A percentile compares a stretch with the other conserved stretches of the same genome.
Conservation (phyloP, 2,113 vertebrate genomes). For the Poeciliopsis occidentalis region DNA sequence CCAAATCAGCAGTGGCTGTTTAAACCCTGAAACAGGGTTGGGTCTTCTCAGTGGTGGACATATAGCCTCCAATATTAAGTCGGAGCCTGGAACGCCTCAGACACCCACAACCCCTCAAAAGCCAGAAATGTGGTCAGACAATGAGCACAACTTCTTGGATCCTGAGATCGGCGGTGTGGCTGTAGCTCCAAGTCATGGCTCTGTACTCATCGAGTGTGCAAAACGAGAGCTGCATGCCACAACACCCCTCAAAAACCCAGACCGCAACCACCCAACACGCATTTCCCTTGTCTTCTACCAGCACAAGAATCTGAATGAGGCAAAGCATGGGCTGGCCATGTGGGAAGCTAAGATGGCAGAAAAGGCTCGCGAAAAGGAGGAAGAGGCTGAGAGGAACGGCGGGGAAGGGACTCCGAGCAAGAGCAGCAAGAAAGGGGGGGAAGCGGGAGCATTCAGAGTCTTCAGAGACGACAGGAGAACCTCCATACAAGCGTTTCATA, state of each 20-base stretch:
- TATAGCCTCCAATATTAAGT: conserved; percentile 70
- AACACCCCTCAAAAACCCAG: conserved; percentile 91
- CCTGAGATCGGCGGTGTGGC: conserved; percentile 95
- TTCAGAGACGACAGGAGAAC: conserved; percentile 81
- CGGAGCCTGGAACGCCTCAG: conserved; percentile 60
- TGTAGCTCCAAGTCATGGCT: conserved; percentile 95
- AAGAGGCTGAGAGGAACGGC: conserved; percentile 90
- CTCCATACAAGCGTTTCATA: conserved; percentile 90
- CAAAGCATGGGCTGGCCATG: conserved; percentile 92
- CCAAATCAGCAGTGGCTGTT: conserved; percentile 76
- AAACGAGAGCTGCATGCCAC: conserved; percentile 97
- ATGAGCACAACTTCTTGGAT: conserved; percentile 96
- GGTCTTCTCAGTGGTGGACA: conserved; percentile 72
- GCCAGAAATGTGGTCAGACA: conserved; percentile 95
- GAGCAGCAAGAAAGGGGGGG: conserved; percentile 84
- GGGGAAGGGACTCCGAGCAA: conserved; percentile 90
- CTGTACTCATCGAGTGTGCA: conserved; percentile 96
- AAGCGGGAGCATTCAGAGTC: conserved; percentile 88
- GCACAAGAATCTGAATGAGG: conserved; percentile 98
- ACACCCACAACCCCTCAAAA: conserved; percentile 73
- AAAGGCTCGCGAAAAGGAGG: conserved; percentile 94
- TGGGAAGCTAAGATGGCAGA: conserved; percentile 98
- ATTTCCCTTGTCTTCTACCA: conserved; percentile 99
- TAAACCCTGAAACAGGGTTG: conserved; percentile 74
- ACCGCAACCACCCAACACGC: conserved; percentile 90